These are phyloP conservation scores for Thymallus thymallus DNA, from an alignment of 2,113 vertebrate genomes.

Conservation along the genomic window DNA sequence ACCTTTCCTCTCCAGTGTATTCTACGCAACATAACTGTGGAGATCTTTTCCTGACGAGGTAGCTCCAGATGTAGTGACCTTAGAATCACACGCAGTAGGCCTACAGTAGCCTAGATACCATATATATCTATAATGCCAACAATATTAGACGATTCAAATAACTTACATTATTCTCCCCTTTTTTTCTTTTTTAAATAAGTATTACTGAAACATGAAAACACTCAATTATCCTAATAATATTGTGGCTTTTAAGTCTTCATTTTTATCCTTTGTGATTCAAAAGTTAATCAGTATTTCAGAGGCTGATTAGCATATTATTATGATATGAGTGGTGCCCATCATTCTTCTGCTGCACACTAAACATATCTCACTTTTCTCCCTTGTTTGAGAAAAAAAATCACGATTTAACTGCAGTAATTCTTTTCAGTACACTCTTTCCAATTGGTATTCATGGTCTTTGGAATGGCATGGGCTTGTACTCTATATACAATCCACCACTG, in stretches of 20 bases:
- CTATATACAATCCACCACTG: conserved; percentile 43
- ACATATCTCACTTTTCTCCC: conserved; percentile 58
- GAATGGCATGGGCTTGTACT: conserved; percentile 64
- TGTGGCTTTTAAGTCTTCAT: conserved; percentile 41
- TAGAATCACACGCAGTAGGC: neutral
- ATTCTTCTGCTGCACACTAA: conserved; percentile 62
- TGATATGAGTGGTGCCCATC: conserved; percentile 67
- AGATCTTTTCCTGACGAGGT: neutral
- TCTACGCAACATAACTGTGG: neutral
- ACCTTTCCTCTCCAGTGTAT: neutral
- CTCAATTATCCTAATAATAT: conserved; percentile 64
- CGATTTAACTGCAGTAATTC: conserved; percentile 61
- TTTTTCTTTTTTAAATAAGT: conserved; percentile 13
- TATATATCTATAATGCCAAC: conserved; percentile 1
- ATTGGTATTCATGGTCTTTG: conserved; percentile 60
- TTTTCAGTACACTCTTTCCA: conserved; percentile 59
- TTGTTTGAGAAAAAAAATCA: conserved; percentile 38
- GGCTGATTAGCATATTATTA: conserved; percentile 71
- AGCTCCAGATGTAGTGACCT: neutral
- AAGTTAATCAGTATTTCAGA: conserved; percentile 68
- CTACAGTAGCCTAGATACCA: neutral
- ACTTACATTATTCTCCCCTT: too few species aligned
- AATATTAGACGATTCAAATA: neutral
- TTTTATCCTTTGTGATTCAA: conserved; percentile 43
- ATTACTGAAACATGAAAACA: neutral